phyloP scores from a whole-genome alignment of 23 tunicate genomes.

The Corella eumyota region DNA sequence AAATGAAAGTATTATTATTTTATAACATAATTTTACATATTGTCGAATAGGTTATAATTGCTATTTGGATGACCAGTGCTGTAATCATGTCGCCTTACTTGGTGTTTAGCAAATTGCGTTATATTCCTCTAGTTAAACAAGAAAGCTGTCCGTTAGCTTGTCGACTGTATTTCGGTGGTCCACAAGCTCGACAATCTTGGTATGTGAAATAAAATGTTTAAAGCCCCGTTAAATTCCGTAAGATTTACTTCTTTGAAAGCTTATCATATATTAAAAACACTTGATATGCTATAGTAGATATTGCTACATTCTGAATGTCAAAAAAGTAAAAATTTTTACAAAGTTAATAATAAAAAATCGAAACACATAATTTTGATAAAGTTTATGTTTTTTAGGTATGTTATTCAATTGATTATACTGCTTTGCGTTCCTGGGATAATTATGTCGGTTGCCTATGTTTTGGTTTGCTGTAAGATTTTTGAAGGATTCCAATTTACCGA shows the following conservation, averaged over 20 bases:
- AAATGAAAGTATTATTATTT: too few species aligned
- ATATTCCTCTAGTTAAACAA: constrained; percentile 25
- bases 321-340: too few species aligned
- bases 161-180: constrained; percentile 13
- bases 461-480: constrained; percentile 40
- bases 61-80: constrained; percentile 59
- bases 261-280: too few species aligned
- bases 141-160: constrained; percentile 60
- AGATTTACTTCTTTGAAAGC: too few species aligned
- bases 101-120: constrained; percentile 25
- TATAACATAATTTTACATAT: too few species aligned
- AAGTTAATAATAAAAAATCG: too few species aligned
- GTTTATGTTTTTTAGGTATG: constrained; percentile 76
- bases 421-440: constrained; percentile 63
- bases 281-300: too few species aligned
- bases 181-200: constrained; percentile 32
- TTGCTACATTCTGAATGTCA: too few species aligned
- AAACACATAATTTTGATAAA: too few species aligned
- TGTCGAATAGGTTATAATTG: constrained; percentile 67
- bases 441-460: constrained; percentile 62
- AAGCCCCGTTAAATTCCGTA: neutral
- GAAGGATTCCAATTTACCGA: constrained; percentile 46
- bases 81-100: constrained; percentile 59
- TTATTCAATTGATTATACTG: constrained; percentile 27
- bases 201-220: constrained; percentile 1